Conservation (phyloP, 2,888 invertebrate species). For the Coremacera marginata region DNA sequence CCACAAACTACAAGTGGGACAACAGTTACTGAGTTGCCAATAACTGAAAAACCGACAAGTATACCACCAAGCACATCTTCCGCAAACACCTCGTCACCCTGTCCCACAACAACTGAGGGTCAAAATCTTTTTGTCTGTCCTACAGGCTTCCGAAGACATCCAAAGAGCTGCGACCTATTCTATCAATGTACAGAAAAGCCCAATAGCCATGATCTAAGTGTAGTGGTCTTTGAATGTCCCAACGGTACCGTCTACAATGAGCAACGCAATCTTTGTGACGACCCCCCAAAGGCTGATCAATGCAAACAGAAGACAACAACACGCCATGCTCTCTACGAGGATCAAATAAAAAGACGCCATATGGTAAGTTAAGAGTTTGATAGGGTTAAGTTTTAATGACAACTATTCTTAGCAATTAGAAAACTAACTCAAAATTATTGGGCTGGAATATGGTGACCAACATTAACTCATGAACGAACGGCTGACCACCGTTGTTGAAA, state of each 20-base stretch:
- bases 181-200: constrained; percentile 83
- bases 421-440: too few species aligned
- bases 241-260: constrained; percentile 83
- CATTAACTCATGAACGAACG: too few species aligned
- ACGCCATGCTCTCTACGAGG: constrained; percentile 54
- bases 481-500: too few species aligned
- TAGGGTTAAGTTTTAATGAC: too few species aligned
- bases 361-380: constrained; percentile 54
- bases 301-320: constrained; percentile 49
- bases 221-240: constrained; percentile 82
- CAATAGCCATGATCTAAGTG: constrained; percentile 78
- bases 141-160: constrained; percentile 85
- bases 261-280: constrained; percentile 78
- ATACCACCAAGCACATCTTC: constrained; percentile 41
- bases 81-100: constrained; percentile 52
- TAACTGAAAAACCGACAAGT: constrained; percentile 34
- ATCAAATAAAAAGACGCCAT: constrained; percentile 55
- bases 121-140: constrained; percentile 83
- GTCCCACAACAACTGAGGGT: constrained; percentile 70
- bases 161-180: constrained; percentile 85
- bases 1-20: constrained; percentile 1
- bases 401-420: too few species aligned
- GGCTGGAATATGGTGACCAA: too few species aligned
- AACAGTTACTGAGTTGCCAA: not conserved
- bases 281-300: constrained; percentile 71